These are phyloP conservation scores for Thunnus albacares DNA, from an alignment of 2,797 vertebrate species.

Conservation along the genomic window DNA sequence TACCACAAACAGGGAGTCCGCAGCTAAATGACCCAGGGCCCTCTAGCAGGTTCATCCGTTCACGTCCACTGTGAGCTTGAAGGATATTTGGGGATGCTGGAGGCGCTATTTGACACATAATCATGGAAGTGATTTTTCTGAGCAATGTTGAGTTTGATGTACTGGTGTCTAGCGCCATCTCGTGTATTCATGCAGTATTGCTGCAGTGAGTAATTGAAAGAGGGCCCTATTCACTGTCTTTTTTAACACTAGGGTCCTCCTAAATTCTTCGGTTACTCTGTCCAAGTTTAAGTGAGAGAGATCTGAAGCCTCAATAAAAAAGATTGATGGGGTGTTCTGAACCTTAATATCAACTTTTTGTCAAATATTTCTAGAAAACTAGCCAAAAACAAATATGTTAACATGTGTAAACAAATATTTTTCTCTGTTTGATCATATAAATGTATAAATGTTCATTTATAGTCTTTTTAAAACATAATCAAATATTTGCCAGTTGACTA, in stretches of 20 bases:
- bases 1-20: background rate
- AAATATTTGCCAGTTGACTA: no score
- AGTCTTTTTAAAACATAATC: no score
- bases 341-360: no score
- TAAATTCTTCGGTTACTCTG: no score
- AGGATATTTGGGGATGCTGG: background rate
- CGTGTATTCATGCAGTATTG: background rate
- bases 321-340: no score
- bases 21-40: accelerated
- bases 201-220: background rate
- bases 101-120: background rate
- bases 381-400: no score
- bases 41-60: background rate
- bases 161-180: slow-evolving; percentile 51
- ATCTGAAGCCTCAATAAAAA: background rate
- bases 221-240: background rate
- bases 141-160: background rate
- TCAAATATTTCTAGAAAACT: no score
- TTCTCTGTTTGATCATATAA: no score
- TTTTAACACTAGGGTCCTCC: background rate
- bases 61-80: background rate
- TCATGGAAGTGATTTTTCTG: background rate
- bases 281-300: no score
- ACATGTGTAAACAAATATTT: no score
- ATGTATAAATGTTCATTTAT: no score